phyloP scores from a whole-genome alignment of 2,797 vertebrate genomes.

The Salarias fasciatus region DNA sequence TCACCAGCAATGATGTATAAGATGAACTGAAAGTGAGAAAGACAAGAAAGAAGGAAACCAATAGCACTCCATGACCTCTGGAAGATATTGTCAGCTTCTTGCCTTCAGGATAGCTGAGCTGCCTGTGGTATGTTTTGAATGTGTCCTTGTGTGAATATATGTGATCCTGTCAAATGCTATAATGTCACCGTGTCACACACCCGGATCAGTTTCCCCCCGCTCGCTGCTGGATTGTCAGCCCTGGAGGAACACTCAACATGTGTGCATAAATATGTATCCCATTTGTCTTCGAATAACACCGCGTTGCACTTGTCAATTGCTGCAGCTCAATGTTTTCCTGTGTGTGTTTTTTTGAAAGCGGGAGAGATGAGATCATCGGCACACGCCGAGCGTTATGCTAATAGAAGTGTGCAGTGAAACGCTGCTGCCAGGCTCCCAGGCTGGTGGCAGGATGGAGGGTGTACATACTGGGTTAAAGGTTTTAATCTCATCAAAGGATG shows the following conservation, averaged over 20 bases:
- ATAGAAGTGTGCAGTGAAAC: slow-evolving; percentile 48
- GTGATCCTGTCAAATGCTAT: slow-evolving; percentile 63
- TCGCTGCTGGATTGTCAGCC: slow-evolving; percentile 42
- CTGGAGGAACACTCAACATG: slow-evolving; percentile 23
- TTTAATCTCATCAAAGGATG: slow-evolving; percentile 17
- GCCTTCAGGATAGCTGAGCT: slow-evolving; percentile 16
- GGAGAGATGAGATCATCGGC: slow-evolving; percentile 31
- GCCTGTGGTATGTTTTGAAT: slow-evolving; percentile 39
- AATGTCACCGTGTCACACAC: slow-evolving; percentile 49
- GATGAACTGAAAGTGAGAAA: background rate
- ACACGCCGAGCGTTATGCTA: slow-evolving; percentile 45
- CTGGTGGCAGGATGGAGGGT: slow-evolving; percentile 17
- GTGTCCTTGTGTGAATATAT: slow-evolving; percentile 39
- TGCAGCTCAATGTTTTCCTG: slow-evolving; percentile 10
- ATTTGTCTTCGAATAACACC: slow-evolving; percentile 38
- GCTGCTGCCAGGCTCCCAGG: slow-evolving; percentile 34
- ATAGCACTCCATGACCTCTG: slow-evolving; percentile 25
- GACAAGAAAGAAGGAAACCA: slow-evolving; percentile 18
- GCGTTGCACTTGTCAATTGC: slow-evolving; percentile 37
- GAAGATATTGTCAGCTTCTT: slow-evolving; percentile 37
- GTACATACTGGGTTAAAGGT: slow-evolving; percentile 23
- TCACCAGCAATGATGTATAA: background rate
- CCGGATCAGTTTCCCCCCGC: slow-evolving; percentile 61
- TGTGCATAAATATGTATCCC: slow-evolving; percentile 3
- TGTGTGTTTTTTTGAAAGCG: slow-evolving; percentile 7